Conservation (phyloP, 2,888 invertebrate genomes). For the Cyaniris semiargus region DNA sequence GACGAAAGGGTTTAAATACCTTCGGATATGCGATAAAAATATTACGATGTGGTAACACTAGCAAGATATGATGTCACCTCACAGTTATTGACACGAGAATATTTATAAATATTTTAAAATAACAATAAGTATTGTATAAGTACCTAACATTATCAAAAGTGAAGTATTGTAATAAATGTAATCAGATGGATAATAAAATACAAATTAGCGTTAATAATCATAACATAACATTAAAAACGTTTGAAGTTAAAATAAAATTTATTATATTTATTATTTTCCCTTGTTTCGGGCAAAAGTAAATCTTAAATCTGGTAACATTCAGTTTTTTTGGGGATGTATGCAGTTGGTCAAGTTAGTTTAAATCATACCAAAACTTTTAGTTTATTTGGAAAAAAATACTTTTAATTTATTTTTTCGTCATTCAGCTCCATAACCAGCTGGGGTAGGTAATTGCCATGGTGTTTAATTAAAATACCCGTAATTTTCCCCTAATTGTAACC, state of each 20-base stretch:
- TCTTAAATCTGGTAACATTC: background rate
- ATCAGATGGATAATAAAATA: background rate
- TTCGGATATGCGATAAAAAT: conserved; percentile 37
- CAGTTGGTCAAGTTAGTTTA: too few relatives aligned
- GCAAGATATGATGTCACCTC: background rate
- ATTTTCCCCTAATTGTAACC: too few relatives aligned
- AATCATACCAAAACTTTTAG: too few relatives aligned
- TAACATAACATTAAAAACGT: background rate
- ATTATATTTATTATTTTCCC: background rate
- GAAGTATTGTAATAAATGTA: background rate
- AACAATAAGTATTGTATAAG: background rate
- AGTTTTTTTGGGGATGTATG: too few relatives aligned
- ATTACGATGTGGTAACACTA: conserved; percentile 31
- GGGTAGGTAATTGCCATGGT: background rate
- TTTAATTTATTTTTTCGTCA: too few relatives aligned
- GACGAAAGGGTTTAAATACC: conserved; percentile 56
- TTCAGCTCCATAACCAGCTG: too few relatives aligned
- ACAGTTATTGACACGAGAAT: background rate
- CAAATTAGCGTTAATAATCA: background rate
- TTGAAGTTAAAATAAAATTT: background rate
- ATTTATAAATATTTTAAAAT: background rate
- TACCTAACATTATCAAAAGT: background rate
- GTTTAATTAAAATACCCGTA: background rate
- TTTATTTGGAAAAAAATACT: too few relatives aligned
- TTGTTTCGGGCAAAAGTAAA: background rate